Conservation (phyloP, 2,797 vertebrate genomes). For the Anguilla megastoma region DNA sequence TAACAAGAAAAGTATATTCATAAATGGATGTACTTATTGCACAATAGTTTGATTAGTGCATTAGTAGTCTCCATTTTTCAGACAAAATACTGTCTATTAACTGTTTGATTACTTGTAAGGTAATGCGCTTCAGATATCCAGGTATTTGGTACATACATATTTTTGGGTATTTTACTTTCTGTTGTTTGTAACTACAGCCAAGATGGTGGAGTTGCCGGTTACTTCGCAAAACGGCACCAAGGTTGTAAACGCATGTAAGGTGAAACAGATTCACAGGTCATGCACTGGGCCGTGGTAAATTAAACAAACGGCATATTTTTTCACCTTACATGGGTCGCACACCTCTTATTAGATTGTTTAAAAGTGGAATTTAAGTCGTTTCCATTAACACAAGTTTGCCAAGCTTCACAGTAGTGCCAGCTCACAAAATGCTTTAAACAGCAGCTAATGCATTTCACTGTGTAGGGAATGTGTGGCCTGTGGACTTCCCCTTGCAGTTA, state of each 20-base stretch:
- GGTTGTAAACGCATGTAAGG: too few species aligned
- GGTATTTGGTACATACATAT: neutral
- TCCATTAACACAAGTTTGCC: neutral
- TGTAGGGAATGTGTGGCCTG: neutral
- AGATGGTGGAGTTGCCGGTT: neutral
- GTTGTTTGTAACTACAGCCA: neutral
- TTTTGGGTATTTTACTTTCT: neutral
- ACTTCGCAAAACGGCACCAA: neutral
- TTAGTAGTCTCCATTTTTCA: neutral
- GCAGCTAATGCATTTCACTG: neutral
- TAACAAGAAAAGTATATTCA: neutral
- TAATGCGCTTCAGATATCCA: neutral
- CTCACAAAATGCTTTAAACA: neutral
- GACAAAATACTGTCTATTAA: neutral
- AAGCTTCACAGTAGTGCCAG: neutral
- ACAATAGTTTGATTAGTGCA: neutral
- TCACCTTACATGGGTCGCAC: too few species aligned
- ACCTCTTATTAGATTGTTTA: too few species aligned
- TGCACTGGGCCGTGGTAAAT: too few species aligned
- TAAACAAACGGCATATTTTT: too few species aligned
- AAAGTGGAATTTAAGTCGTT: neutral
- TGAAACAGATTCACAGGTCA: too few species aligned
- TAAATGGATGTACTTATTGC: neutral
- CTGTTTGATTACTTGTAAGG: neutral
- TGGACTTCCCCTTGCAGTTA: neutral